Base-by-base conservation (phyloP, 2,888 invertebrate species). In the Drosophila anomalata region DNA sequence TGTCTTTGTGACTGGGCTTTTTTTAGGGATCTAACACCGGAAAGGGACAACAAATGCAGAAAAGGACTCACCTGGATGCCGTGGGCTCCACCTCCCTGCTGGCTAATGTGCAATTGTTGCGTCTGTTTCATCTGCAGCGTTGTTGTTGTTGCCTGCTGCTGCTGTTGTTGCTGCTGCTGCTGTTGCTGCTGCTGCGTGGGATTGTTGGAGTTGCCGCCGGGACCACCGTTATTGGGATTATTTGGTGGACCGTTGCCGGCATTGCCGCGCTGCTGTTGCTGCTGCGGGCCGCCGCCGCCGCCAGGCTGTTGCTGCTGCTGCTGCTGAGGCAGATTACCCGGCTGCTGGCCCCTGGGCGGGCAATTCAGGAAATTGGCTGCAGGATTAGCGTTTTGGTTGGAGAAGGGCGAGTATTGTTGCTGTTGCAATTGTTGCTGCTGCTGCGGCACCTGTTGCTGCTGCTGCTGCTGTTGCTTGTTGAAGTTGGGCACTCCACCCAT, bases 101-200 rank as follows among this genome's bases (percentile, higher is more conserved):
- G 97, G 79, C 94, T 94, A 82, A 97, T 96, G 91, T 97, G 97
- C 91, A 97, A 92, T 91, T 97, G 97, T 91, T 97, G 97, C 60
- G 96, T 96, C 91, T 97, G 97, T 89, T 96, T 96, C 93, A 97
- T 96, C 91, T 97, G 97, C 77, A 97, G 92, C 41, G 94, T 94
- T 33, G 94, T 92, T 9, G 94, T 93, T 36, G 89, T 88, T 51
- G 90, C 79, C 62, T 90, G 89, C 55, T 90, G 89, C 26, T 87
- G 89, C 6, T 87, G 85, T 4, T 87, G 85, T 2, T 79, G 78
- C 6, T 79, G 81, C 3, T 87, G 87, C 69, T 73, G 76, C 22
- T 75, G 75, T n/a, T 76, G 75, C 33, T 76, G 77, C 74, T n/a
- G 89, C 78, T 69, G 83, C 84, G 11, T 12, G 22, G 79, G 48